Conservation (phyloP, 1,140 invertebrate genomes). For the Drosophila equinoxialis region DNA sequence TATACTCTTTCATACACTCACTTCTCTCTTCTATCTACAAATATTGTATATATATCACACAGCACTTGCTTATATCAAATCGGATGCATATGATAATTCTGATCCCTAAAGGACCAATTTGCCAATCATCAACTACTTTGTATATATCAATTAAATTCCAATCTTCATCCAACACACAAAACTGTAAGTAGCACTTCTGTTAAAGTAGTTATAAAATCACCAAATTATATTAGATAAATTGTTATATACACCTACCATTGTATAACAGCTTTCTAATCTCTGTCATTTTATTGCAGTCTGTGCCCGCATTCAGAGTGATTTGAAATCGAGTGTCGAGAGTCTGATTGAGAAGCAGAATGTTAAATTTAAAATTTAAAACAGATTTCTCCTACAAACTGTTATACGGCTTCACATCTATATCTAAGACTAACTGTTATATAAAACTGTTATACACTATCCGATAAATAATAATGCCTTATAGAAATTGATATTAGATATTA, state of each 20-base stretch:
- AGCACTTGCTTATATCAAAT: conserved; percentile 83
- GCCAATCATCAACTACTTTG: conserved; percentile 9
- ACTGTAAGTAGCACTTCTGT: conserved; percentile 61
- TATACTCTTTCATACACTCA: conserved; percentile 58
- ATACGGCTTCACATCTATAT: conserved; percentile 4
- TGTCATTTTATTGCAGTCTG: conserved; percentile 57
- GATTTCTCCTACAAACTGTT: conserved; percentile 11
- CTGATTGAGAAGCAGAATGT: conserved; percentile 74
- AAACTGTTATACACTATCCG: conserved; percentile 11
- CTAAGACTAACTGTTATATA: conserved; percentile 2
- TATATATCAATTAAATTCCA: conserved; percentile 12
- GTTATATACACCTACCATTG: background rate
- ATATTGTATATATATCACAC: conserved; percentile 21
- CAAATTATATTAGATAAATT: background rate
- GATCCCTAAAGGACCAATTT: conserved; percentile 67
- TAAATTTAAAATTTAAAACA: conserved; percentile 74
- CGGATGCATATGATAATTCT: conserved; percentile 82
- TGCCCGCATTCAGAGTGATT: conserved; percentile 68
- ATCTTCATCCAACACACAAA: conserved; percentile 24
- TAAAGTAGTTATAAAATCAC: conserved; percentile 4
- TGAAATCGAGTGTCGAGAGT: conserved; percentile 68
- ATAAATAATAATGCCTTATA: conserved; percentile 1
- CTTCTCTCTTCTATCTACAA: background rate
- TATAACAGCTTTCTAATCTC: conserved; percentile 7
- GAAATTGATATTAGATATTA: conserved; percentile 1